Conservation (phyloP, 2,888 invertebrate genomes). For the Acleris laterana region DNA sequence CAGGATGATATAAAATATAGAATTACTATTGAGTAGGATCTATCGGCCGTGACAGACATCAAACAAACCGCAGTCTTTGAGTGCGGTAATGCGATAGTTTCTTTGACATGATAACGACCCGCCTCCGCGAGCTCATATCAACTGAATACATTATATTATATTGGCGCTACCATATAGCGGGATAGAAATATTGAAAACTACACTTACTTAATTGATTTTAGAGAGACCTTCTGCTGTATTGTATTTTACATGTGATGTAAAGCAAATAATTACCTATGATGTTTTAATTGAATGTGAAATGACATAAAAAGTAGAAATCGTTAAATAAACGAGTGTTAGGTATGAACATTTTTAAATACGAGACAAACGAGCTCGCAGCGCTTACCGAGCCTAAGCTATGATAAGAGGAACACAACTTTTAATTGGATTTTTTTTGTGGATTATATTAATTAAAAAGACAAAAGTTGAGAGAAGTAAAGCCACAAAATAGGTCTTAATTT, state of each 20-base stretch:
- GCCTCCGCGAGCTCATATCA: conserved; percentile 63
- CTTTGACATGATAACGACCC: conserved; percentile 82
- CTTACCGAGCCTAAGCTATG: conserved; percentile 64
- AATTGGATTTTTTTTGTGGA: conserved; percentile 75
- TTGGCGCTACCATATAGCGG: conserved; percentile 54
- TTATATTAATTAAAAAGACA: conserved; percentile 71
- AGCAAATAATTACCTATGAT: too few species aligned
- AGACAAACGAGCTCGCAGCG: conserved; percentile 48
- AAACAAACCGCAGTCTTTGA: conserved; percentile 78
- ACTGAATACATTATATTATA: conserved; percentile 75
- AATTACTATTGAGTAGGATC: conserved; percentile 53
- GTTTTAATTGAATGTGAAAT: not conserved
- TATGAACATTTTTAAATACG: conserved; percentile 49
- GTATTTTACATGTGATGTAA: too few species aligned
- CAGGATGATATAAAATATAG: conserved; percentile 35
- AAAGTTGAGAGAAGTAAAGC: conserved; percentile 59
- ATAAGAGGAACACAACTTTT: conserved; percentile 73
- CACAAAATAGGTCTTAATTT: conserved; percentile 53
- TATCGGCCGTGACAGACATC: conserved; percentile 63
- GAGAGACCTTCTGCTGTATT: not conserved
- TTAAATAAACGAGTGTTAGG: conserved; percentile 34
- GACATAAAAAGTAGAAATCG: conserved; percentile 14
- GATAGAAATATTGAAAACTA: conserved; percentile 63
- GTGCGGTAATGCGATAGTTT: conserved; percentile 78
- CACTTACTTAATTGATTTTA: conserved; percentile 22